These are phyloP conservation scores for Bombus soroeensis DNA, from an alignment of 1,140 invertebrate species.

Conservation along the genomic window DNA sequence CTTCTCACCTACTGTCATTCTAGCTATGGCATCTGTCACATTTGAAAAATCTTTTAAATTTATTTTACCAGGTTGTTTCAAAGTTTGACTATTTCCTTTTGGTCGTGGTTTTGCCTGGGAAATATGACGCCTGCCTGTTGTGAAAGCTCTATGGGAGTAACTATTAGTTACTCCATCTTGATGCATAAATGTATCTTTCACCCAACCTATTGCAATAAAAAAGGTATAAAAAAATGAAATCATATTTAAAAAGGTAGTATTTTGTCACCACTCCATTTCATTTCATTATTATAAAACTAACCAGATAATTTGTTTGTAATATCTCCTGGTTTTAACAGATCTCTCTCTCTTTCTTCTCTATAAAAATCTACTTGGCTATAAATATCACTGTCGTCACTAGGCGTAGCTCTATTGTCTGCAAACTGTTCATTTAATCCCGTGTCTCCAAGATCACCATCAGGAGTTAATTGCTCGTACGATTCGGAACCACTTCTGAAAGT, in stretches of 20 bases:
- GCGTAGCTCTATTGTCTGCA: conserved; percentile 80
- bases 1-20: conserved; percentile 88
- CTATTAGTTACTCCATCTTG: conserved; percentile 85
- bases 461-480: conserved; percentile 91
- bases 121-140: conserved; percentile 89
- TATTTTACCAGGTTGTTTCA: conserved; percentile 95
- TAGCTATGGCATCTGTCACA: conserved; percentile 92
- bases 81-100: conserved; percentile 90
- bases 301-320: conserved; percentile 79
- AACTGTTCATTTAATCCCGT: conserved; percentile 82
- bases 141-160: conserved; percentile 91
- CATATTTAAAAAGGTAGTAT: neutral
- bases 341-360: conserved; percentile 79
- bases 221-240: conserved; percentile 25
- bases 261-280: neutral
- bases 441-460: conserved; percentile 83
- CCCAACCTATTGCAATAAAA: conserved; percentile 83
- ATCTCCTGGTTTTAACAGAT: conserved; percentile 76
- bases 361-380: conserved; percentile 86
- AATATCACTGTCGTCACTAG: conserved; percentile 88
- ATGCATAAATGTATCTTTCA: conserved; percentile 87
- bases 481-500: conserved; percentile 89
- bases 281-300: conserved; percentile 52
- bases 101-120: conserved; percentile 86
- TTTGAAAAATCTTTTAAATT: conserved; percentile 95